Base-by-base conservation (phyloP, 2,888 invertebrate genomes). In the Scotopteryx bipunctaria region DNA sequence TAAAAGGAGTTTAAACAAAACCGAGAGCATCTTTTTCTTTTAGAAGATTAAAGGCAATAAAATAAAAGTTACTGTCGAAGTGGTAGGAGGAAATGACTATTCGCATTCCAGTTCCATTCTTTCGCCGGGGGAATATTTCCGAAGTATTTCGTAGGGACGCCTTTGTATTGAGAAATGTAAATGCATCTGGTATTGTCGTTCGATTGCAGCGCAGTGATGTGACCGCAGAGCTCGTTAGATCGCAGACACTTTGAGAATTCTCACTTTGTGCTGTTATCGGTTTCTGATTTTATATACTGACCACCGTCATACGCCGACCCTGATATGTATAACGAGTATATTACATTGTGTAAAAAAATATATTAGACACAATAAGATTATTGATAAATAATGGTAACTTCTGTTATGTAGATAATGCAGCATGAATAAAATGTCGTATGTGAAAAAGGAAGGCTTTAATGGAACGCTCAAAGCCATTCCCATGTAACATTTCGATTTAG, bases 1-100 rank as follows among this genome's bases (percentile, higher is more conserved):
- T 54, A 54, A 54, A 53, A 54, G 27, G 33, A 54, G 48, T 47
- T 44, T 44, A 44, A 48, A 48, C 38, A 38, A 38, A 54, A 40
- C 44, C 25, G 19, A 54, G 40, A 14, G 14, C 42, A 29, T 29
- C 16, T 23, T 17, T 13, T 47, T 43, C 27, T 48, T 41, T 40
- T 31, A 48, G 16, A 42, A 37, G 33, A 53, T 33, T 47, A 53
- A 48, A 31, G 33, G 43, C 47, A 53, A 47, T 48, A 35, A 48
- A 53, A 53, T 43, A 43, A 43, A 43, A 53, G 42, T 48, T 48
- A 48, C 25, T 33, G 40, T 48, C 44, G 42, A 32, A 33, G 37
- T 11, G 15, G 36, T 36, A 48, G 38, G 29, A 44, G 43, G 33
- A 48, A 48, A 54, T 44, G 33, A 46, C 42, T 38, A 49, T 49